Base-by-base conservation (phyloP, 2,113 vertebrate genomes). In the Hippoglossus stenolepis region DNA sequence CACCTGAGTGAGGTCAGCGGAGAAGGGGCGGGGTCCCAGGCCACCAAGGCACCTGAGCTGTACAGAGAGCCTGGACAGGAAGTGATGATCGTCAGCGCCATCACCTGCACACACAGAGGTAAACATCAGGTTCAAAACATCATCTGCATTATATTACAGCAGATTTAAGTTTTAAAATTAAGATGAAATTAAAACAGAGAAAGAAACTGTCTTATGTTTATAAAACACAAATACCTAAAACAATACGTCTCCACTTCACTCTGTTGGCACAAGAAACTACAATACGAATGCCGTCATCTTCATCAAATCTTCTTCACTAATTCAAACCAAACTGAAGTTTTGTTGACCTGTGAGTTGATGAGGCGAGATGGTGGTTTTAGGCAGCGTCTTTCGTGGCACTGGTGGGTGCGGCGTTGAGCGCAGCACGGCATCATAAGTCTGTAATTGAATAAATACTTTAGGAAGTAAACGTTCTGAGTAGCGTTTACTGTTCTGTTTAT, bases 21-120 rank as follows among this genome's bases (percentile, higher is more conserved):
- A 94, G 73, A 93, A 95, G 56, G 95, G 59, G 94, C 88, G 20
- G 95, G 95, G 85, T 96, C 95, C 95, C 95, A 96, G 49, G 93
- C 94, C 45, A 95, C 94, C 88, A 96, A 88, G 10, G 80, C 82
- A 11, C 94, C 95, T 9, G 91, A 88, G 80, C 94, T 93, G 85
- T 95, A 96, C 77, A 95, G 82, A 23, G 93, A 94, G 35, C 92
- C 92, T 94, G 75, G 94, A 94, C 68, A 95, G 91, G 87, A 95
- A 96, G 24, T 92, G 93, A 17, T 95, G 91, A 31, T 94, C 91
- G 12, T 94, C 92, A 4, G 93, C 1, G 93, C 92, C 95, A 96
- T 95, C 80, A 95, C 91, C 94, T 96, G 47, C 0, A n/a, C 23
- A 65, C 26, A n/a, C n/a, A n/a, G n/a, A 65, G 5, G 26, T 0